phyloP scores from a whole-genome alignment of 2,888 invertebrate genomes.

The Salpingus planirostris region DNA sequence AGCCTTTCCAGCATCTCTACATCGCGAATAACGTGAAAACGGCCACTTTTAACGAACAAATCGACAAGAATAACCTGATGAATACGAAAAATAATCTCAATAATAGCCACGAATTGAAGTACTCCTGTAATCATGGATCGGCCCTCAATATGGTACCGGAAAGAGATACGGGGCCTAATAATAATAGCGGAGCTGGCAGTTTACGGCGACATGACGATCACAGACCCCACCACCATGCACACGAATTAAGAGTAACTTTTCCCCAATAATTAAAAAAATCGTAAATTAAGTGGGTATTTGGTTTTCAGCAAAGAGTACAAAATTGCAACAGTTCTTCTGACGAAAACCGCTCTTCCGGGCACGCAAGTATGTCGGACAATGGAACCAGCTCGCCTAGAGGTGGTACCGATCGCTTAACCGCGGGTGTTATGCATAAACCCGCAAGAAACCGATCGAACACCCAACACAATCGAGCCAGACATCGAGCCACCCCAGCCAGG shows the following conservation, averaged over 20 bases:
- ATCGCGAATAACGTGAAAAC: constrained; percentile 40
- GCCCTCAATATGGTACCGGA: constrained; percentile 47
- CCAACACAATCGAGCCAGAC: constrained; percentile 53
- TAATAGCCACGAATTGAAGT: constrained; percentile 28
- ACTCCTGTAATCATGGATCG: constrained; percentile 25
- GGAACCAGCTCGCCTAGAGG: constrained; percentile 58
- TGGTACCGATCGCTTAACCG: constrained; percentile 54
- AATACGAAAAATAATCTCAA: constrained; percentile 27
- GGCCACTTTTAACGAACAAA: constrained; percentile 36
- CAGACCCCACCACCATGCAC: constrained; percentile 46
- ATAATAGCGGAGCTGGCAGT: constrained; percentile 38
- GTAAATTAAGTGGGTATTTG: too few species aligned
- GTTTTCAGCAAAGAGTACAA: constrained; percentile 1
- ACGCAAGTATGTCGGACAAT: constrained; percentile 90
- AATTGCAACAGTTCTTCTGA: constrained; percentile 66
- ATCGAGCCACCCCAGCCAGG: constrained; percentile 58
- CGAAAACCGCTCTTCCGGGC: constrained; percentile 85
- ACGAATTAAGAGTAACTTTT: too few species aligned
- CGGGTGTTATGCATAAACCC: constrained; percentile 57
- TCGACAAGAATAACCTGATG: constrained; percentile 29
- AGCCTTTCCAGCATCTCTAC: constrained; percentile 37
- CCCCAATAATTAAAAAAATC: too few species aligned
- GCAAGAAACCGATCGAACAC: constrained; percentile 52
- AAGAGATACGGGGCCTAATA: constrained; percentile 44
- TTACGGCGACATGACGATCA: constrained; percentile 13